A percentile compares a stretch with the other conserved stretches of the same genome.
Evolutionary conservation across 1,140 invertebrate species (phyloP).

Genomic region (Drosophila chauvacae): DNA sequence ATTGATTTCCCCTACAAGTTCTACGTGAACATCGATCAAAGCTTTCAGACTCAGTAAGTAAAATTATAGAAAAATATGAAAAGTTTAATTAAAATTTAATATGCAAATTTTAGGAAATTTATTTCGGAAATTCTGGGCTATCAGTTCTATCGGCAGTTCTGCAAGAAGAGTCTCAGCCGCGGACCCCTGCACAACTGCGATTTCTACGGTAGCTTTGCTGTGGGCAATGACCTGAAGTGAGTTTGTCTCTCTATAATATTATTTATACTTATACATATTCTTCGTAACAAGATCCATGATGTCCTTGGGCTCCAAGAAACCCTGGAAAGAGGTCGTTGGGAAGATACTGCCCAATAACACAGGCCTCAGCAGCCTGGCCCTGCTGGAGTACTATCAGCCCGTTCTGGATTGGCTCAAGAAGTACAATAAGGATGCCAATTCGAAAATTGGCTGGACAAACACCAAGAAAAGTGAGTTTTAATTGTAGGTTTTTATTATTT

Average conservation of each 20-base stretch:
- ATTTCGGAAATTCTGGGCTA: constrained; percentile 80
- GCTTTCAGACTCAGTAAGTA: constrained; percentile 71
- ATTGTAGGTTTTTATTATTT: too few relatives aligned
- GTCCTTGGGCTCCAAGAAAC: constrained; percentile 86
- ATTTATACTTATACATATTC: background rate
- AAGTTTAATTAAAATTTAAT: too few relatives aligned
- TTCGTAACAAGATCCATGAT: constrained; percentile 85
- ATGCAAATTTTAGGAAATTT: constrained; percentile 59
- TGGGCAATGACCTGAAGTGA: constrained; percentile 84
- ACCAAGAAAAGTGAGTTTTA: constrained; percentile 64
- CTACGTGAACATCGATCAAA: constrained; percentile 78
- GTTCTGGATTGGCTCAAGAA: constrained; percentile 75
- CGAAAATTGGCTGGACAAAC: constrained; percentile 72
- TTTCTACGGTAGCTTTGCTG: constrained; percentile 85
- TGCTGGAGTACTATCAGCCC: constrained; percentile 84
- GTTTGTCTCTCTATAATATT: background rate
- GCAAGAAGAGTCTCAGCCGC: constrained; percentile 86
- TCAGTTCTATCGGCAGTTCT: constrained; percentile 87
- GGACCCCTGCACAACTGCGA: constrained; percentile 87
- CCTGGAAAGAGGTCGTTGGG: constrained; percentile 86
- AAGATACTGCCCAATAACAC: constrained; percentile 85
- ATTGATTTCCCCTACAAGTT: constrained; percentile 87
- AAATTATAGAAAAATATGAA: too few relatives aligned
- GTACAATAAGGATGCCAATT: constrained; percentile 72
- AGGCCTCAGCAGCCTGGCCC: constrained; percentile 84